phyloP scores from a whole-genome alignment of 2,113 vertebrate genomes.

The Nannospalax galili region DNA sequence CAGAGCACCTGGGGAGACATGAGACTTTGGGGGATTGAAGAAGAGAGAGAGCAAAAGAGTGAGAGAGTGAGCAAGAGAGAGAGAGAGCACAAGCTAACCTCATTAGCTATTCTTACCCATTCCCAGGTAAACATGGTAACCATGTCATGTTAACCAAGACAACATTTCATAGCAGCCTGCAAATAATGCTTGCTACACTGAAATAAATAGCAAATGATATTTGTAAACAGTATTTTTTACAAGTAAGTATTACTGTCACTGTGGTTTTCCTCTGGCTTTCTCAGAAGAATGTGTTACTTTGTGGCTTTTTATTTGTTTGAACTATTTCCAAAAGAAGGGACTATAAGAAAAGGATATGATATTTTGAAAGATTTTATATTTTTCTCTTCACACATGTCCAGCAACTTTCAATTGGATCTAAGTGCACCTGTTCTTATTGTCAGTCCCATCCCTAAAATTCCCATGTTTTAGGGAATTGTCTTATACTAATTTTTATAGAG shows the following conservation, averaged over 20 bases:
- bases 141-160: not conserved
- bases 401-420: constrained; percentile 27
- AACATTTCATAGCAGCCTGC: not conserved
- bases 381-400: constrained; percentile 64
- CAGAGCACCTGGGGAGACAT: too few species aligned
- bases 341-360: constrained; percentile 47
- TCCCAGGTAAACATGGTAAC: not conserved
- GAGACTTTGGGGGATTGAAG: not conserved
- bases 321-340: not conserved
- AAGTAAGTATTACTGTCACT: not conserved
- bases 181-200: too few species aligned
- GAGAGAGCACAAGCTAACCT: not conserved
- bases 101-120: not conserved
- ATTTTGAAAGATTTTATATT: constrained; percentile 49
- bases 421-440: constrained; percentile 40
- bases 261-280: constrained; percentile 34
- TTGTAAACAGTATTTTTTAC: not conserved
- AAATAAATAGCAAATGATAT: not conserved
- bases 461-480: constrained; percentile 58
- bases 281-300: constrained; percentile 28
- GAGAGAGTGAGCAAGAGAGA: not conserved
- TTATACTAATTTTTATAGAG: constrained; percentile 63
- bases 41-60: too few species aligned
- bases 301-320: constrained; percentile 1
- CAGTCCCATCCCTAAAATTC: constrained; percentile 58